phyloP scores from a whole-genome alignment of 2,113 vertebrate genomes.

The Nasalis larvatus region DNA sequence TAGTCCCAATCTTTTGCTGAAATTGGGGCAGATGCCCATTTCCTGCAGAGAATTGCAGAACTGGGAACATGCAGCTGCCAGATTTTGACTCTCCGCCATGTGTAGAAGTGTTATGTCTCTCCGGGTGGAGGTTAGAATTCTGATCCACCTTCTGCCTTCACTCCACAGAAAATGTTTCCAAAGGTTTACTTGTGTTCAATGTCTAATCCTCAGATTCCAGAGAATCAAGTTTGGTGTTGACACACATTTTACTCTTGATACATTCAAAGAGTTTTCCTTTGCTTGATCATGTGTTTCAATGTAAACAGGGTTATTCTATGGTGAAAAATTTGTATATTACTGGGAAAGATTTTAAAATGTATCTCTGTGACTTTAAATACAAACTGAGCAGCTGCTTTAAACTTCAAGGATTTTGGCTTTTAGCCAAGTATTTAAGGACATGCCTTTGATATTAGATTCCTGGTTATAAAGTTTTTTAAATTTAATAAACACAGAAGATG shows the following conservation, averaged over 20 bases:
- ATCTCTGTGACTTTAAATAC: background rate
- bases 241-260: background rate
- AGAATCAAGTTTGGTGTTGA: background rate
- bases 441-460: constrained; percentile 32
- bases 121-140: background rate
- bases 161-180: background rate
- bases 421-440: constrained; percentile 21
- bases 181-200: background rate
- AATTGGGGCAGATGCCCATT: constrained; percentile 43
- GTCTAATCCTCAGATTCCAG: background rate
- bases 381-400: constrained; percentile 30
- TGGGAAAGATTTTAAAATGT: constrained; percentile 40
- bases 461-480: constrained; percentile 50
- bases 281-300: background rate
- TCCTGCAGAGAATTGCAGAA: constrained; percentile 8
- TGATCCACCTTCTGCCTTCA: background rate
- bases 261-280: background rate
- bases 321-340: background rate
- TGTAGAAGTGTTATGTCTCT: background rate
- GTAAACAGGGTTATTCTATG: background rate
- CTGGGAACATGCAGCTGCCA: constrained; percentile 44
- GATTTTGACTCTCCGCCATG: constrained; percentile 6
- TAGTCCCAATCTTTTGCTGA: background rate
- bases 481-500: constrained; percentile 63
- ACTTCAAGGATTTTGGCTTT: constrained; percentile 37